A percentile compares a stretch with the other conserved stretches of the same genome.
These are phyloP conservation scores for Poeciliopsis occidentalis DNA, from an alignment of 2,113 vertebrate genomes.

Conservation along the genomic window DNA sequence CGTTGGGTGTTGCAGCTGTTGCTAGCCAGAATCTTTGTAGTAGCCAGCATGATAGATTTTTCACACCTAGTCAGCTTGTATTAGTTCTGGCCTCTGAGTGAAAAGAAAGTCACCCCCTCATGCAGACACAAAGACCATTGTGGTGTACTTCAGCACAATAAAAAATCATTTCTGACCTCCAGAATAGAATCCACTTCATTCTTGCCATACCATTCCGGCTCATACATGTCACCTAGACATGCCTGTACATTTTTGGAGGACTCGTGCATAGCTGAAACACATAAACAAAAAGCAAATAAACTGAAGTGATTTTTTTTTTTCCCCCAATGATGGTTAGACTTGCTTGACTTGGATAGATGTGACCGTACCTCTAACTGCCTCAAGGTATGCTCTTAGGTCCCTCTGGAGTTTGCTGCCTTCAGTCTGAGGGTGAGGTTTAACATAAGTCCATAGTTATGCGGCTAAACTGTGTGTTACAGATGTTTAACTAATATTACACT, in stretches of 20 bases:
- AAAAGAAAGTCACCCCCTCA: not conserved
- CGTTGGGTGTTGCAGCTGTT: not conserved
- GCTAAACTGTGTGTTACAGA: not conserved
- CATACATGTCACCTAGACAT: slow-evolving; percentile 95
- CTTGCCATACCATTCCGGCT: slow-evolving; percentile 92
- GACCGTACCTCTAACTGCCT: slow-evolving; percentile 89
- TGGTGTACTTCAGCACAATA: not conserved
- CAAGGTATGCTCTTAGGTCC: slow-evolving; percentile 92
- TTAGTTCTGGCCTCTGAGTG: slow-evolving; percentile 4
- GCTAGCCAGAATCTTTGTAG: slow-evolving; percentile 1
- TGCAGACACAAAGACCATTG: not conserved
- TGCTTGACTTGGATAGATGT: not conserved
- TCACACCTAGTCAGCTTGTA: slow-evolving; percentile 1
- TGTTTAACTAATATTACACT: not conserved
- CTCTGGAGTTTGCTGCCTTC: slow-evolving; percentile 95
- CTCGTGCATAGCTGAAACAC: slow-evolving; percentile 92
- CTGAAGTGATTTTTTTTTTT: not conserved
- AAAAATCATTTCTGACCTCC: slow-evolving; percentile 83
- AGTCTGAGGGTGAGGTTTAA: slow-evolving; percentile 73
- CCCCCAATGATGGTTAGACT: not conserved
- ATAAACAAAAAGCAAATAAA: slow-evolving; percentile 7
- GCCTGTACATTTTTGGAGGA: slow-evolving; percentile 92
- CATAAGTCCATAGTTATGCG: not conserved
- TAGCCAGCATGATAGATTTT: not conserved
- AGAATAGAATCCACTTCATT: slow-evolving; percentile 91